Percentiles rank a stretch among this genome's conserved stretches.
Conservation (phyloP, 2,888 invertebrate species). For the Salticus scenicus region DNA sequence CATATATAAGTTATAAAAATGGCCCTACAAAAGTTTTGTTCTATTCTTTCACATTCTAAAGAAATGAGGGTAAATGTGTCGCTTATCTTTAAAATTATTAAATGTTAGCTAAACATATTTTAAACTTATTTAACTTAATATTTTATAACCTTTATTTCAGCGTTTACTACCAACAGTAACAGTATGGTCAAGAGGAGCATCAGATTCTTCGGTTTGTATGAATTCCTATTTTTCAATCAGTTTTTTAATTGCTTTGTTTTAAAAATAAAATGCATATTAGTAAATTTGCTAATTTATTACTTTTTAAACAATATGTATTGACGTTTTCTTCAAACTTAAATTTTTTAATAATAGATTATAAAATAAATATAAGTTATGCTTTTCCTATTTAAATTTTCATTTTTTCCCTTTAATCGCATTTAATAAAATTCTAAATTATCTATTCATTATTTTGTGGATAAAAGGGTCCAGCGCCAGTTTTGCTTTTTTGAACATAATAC, state of each 20-base stretch:
- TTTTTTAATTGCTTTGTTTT: too few species aligned
- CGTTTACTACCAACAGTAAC: slow-evolving; percentile 52
- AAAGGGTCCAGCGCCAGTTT: too few species aligned
- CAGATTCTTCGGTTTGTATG: slow-evolving; percentile 53
- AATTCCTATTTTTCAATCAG: neutral
- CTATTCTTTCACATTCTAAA: slow-evolving; percentile 28
- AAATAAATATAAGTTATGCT: too few species aligned
- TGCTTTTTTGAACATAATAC: too few species aligned
- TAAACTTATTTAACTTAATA: neutral
- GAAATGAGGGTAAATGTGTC: slow-evolving; percentile 26
- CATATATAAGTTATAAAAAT: slow-evolving; percentile 18
- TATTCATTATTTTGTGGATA: too few species aligned
- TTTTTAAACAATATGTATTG: neutral
- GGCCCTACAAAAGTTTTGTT: slow-evolving; percentile 36
- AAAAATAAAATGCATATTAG: too few species aligned
- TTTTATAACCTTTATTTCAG: slow-evolving; percentile 51
- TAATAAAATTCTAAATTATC: too few species aligned
- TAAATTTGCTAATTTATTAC: too few species aligned
- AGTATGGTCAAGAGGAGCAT: slow-evolving; percentile 46
- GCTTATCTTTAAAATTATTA: neutral
- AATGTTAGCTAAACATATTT: too few species aligned
- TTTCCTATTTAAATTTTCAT: too few species aligned
- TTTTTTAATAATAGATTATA: too few species aligned
- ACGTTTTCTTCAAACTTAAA: neutral
- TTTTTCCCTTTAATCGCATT: too few species aligned